Percentiles rank a stretch among this genome's conserved stretches.
Evolutionary conservation across 2,888 invertebrate species (phyloP).

Genomic region (Schizotus pectinicornis): DNA sequence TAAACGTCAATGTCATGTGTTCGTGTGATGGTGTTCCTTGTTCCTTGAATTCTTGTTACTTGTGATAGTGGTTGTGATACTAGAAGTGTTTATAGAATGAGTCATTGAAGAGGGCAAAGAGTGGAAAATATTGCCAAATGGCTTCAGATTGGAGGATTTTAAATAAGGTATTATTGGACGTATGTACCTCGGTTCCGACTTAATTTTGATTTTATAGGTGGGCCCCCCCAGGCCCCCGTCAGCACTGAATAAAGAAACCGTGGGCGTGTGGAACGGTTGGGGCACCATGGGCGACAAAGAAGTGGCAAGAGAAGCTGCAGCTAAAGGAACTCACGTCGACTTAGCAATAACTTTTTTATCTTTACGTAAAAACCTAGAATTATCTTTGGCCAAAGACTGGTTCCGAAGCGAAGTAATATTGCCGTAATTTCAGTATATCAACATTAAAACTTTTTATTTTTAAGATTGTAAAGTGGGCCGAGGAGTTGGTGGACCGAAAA

Average conservation of each 20-base stretch:
- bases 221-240: constrained; percentile 42
- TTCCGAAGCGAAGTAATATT: constrained; percentile 63
- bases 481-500: constrained; percentile 65
- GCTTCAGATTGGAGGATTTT: neutral
- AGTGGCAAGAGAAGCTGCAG: constrained; percentile 71
- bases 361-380: constrained; percentile 62
- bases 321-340: constrained; percentile 69
- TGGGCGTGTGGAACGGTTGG: constrained; percentile 70
- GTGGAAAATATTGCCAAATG: neutral
- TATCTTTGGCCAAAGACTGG: constrained; percentile 63
- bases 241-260: constrained; percentile 48
- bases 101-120: too few relatives aligned
- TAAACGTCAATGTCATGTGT: too few relatives aligned
- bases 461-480: constrained; percentile 69
- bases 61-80: too few relatives aligned
- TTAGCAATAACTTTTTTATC: constrained; percentile 67
- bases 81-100: too few relatives aligned
- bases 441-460: constrained; percentile 38
- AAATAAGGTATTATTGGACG: neutral
- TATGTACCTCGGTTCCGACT: too few relatives aligned
- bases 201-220: too few relatives aligned
- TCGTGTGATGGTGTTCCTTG: too few relatives aligned
- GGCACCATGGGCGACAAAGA: constrained; percentile 67
- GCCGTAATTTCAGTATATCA: neutral
- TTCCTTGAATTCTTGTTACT: too few relatives aligned